Evolutionary conservation across 2,797 vertebrate genomes (phyloP).

Genomic region (Falco rusticolus): DNA sequence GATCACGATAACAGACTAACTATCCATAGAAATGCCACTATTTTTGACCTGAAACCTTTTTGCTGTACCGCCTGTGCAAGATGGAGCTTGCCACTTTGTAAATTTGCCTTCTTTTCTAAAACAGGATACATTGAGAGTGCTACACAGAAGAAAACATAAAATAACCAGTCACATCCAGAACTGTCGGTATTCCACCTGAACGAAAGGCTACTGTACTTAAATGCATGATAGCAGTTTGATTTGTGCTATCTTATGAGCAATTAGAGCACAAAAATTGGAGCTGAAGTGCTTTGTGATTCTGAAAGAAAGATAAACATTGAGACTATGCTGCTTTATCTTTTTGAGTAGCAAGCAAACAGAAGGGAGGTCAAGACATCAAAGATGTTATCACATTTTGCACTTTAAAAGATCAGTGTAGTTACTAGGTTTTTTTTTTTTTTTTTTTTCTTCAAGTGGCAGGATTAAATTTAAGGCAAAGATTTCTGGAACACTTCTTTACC

Average conservation of each 20-base stretch:
- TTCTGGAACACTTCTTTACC: neutral
- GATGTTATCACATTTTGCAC: neutral
- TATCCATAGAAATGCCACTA: neutral
- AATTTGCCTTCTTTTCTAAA: neutral
- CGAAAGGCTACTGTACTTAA: neutral
- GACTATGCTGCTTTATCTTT: neutral
- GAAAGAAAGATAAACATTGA: neutral
- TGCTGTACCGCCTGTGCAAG: neutral
- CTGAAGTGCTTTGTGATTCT: neutral
- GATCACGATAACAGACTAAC: neutral
- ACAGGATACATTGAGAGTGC: rapidly evolving
- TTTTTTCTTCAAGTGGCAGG: neutral
- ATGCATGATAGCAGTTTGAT: neutral
- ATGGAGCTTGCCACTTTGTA: neutral
- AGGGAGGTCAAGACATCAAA: neutral
- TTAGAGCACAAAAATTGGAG: neutral
- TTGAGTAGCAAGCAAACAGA: neutral
- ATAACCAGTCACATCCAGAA: neutral
- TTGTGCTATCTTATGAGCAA: neutral
- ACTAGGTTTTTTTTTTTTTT: no score
- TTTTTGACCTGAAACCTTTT: neutral
- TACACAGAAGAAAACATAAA: neutral
- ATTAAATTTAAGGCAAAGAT: neutral
- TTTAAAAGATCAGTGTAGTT: neutral
- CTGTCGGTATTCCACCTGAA: neutral